Conservation (phyloP, 1,140 invertebrate species). For the Dufourea novaeangliae region DNA sequence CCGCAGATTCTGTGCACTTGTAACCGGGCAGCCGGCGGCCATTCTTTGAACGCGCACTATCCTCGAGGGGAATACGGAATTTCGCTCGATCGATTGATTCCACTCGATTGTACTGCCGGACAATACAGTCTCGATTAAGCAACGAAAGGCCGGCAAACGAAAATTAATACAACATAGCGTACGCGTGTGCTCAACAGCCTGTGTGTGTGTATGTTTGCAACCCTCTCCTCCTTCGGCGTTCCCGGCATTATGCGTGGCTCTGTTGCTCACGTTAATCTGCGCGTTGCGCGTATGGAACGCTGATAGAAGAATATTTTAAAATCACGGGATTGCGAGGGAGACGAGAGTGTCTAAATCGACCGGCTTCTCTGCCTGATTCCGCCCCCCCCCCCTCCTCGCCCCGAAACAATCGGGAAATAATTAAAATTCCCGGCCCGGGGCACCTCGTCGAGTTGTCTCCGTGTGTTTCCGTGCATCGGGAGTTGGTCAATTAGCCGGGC, state of each 20-base stretch:
- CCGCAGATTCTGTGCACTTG: neutral
- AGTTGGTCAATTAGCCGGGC: constrained; percentile 31
- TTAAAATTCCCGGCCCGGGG: neutral
- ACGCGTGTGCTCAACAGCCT: constrained; percentile 16
- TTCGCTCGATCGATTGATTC: constrained; percentile 69
- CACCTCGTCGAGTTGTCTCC: constrained; percentile 2
- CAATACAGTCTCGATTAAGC: constrained; percentile 73
- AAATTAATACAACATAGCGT: constrained; percentile 72
- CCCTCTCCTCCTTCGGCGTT: constrained; percentile 15
- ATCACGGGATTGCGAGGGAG: too few species aligned
- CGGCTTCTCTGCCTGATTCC: too few species aligned
- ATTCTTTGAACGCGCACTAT: constrained; percentile 24
- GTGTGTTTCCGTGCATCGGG: constrained; percentile 1
- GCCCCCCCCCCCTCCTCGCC: neutral
- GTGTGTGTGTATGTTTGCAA: constrained; percentile 36
- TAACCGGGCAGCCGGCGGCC: neutral
- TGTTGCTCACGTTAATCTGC: constrained; percentile 26
- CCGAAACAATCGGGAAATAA: neutral
- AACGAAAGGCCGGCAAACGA: constrained; percentile 64
- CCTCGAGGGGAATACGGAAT: constrained; percentile 51
- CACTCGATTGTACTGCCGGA: constrained; percentile 64
- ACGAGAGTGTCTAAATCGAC: neutral
- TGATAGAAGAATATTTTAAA: neutral
- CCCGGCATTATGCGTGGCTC: constrained; percentile 27
- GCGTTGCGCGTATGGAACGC: neutral